These are phyloP conservation scores for Maniola jurtina DNA, from an alignment of 1,140 invertebrate genomes.

Conservation along the genomic window DNA sequence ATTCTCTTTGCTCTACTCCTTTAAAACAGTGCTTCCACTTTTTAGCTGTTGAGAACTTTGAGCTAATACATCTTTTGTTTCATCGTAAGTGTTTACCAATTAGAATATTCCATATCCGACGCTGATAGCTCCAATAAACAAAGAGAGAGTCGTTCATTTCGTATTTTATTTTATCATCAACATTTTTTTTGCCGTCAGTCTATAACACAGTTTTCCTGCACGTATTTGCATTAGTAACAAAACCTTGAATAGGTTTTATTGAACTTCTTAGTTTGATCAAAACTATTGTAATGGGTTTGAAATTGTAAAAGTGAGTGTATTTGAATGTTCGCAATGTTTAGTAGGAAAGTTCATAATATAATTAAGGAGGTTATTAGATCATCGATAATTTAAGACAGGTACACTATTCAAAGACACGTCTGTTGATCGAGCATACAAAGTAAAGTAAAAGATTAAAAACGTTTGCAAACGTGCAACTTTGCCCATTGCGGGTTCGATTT, in stretches of 20 bases:
- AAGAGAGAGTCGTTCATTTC: slow-evolving; percentile 31
- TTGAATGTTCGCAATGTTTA: too few species aligned
- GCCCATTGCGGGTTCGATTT: too few species aligned
- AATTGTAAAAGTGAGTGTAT: background rate
- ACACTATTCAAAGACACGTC: too few species aligned
- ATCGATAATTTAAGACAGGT: too few species aligned
- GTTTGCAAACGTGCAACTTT: too few species aligned
- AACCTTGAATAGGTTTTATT: slow-evolving; percentile 1
- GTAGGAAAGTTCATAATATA: too few species aligned
- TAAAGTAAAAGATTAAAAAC: too few species aligned
- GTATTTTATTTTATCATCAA: slow-evolving; percentile 42
- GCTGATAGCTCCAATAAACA: slow-evolving; percentile 44
- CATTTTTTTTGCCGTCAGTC: slow-evolving; percentile 35
- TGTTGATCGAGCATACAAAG: too few species aligned
- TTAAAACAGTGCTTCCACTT: background rate
- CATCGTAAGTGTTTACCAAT: slow-evolving; percentile 48
- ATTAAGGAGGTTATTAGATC: too few species aligned
- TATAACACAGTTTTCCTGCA: slow-evolving; percentile 15
- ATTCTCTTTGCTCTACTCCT: too few species aligned
- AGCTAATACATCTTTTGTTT: background rate
- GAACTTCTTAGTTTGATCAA: background rate
- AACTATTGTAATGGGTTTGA: slow-evolving; percentile 1
- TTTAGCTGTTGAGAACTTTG: background rate
- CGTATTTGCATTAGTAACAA: slow-evolving; percentile 4
- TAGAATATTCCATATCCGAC: slow-evolving; percentile 44